A percentile compares a stretch with the other conserved stretches of the same genome.
Evolutionary conservation across 2,797 vertebrate genomes (phyloP).

Genomic region (Steatocranus sp.): DNA sequence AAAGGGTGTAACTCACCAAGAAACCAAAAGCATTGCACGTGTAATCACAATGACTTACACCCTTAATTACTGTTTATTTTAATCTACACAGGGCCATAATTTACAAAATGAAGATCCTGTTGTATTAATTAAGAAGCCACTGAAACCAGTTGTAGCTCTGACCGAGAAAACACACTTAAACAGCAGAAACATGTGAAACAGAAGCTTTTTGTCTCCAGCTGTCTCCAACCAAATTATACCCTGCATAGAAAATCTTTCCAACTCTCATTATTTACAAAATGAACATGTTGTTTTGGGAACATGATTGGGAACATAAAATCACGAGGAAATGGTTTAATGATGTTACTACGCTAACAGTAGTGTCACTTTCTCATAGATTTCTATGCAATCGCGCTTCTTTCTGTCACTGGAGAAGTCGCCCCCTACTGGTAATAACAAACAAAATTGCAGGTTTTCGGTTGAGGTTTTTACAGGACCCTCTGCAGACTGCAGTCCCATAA

Average conservation of each 20-base stretch:
- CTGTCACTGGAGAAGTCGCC: background rate
- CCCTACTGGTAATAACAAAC: background rate
- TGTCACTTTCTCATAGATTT: background rate
- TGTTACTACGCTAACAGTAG: background rate
- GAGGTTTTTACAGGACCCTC: accelerated
- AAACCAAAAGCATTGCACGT: background rate
- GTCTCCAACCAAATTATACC: background rate
- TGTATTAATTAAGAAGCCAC: background rate
- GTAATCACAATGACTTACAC: background rate
- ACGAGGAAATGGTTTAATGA: background rate
- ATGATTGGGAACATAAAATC: background rate
- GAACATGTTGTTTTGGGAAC: no score
- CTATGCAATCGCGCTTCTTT: background rate
- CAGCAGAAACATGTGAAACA: accelerated
- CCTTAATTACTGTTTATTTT: background rate
- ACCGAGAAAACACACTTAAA: accelerated
- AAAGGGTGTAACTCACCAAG: background rate
- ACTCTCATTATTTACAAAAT: background rate
- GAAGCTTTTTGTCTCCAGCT: background rate
- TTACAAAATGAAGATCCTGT: background rate
- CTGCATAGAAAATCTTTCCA: no score
- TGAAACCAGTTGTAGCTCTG: accelerated
- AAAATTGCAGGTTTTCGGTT: accelerated
- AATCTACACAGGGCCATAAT: background rate
- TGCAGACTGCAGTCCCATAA: background rate